These are phyloP conservation scores for Cladopsammia gracilis DNA, from an alignment of 64 coral and sea anemone species.

Conservation along the genomic window DNA sequence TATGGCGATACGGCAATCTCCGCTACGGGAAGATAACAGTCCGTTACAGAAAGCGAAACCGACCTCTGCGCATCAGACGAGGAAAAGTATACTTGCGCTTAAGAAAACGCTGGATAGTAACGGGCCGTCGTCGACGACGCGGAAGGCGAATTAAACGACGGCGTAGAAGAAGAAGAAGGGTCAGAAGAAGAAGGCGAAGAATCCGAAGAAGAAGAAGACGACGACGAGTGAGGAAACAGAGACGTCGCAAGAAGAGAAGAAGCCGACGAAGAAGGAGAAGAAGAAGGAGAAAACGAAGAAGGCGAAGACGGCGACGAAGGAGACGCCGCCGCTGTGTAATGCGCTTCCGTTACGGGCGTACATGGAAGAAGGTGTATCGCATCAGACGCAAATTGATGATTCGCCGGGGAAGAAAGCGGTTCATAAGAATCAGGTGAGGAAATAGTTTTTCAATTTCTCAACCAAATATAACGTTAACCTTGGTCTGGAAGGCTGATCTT, in stretches of 20 bases:
- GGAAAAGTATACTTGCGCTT: not conserved
- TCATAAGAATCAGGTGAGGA: conserved; percentile 26
- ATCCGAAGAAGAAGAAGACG: conserved; percentile 7
- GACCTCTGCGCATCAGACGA: not conserved
- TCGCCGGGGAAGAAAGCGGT: not conserved
- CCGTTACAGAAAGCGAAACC: not conserved
- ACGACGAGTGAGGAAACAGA: not conserved
- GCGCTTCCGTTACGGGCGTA: not conserved
- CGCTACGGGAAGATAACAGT: not conserved
- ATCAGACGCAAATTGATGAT: not conserved
- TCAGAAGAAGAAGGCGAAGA: not conserved
- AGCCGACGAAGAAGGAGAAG: conserved; percentile 13
- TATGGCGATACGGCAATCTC: not conserved
- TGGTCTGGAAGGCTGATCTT: too few relatives aligned
- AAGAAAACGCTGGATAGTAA: not conserved
- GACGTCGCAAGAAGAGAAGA: conserved; percentile 12
- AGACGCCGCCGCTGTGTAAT: conserved; percentile 30
- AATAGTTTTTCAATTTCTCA: not conserved
- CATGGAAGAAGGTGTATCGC: conserved; percentile 30
- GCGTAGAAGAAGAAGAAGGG: not conserved
- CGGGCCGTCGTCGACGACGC: not conserved
- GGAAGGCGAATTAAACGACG: not conserved
- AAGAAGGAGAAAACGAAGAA: conserved; percentile 9
- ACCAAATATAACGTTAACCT: too few relatives aligned
- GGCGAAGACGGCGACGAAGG: conserved; percentile 5